Evolutionary conservation across 2,888 invertebrate genomes (phyloP).

Genomic region (Habroteleia sp.): DNA sequence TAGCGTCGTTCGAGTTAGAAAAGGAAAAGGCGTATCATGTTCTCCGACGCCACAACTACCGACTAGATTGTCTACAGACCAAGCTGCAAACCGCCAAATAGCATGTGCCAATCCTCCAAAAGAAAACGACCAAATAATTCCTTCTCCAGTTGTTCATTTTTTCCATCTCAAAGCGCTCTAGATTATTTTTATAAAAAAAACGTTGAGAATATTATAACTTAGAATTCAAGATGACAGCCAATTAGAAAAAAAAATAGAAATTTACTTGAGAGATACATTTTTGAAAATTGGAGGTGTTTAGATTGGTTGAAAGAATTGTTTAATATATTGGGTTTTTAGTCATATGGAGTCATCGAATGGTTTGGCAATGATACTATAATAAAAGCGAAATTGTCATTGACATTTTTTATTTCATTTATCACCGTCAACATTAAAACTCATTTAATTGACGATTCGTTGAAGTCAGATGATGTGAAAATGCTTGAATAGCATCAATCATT

Average conservation of each 20-base stretch:
- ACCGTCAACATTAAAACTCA: constrained; percentile 12
- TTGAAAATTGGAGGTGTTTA: too few relatives aligned
- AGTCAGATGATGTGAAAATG: constrained; percentile 39
- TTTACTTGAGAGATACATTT: too few relatives aligned
- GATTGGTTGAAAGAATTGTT: too few relatives aligned
- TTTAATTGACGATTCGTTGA: constrained; percentile 10
- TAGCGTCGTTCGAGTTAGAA: constrained; percentile 42
- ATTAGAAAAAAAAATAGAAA: too few relatives aligned
- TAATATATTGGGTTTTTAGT: too few relatives aligned
- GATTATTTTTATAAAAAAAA: not conserved
- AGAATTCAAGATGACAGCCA: too few relatives aligned
- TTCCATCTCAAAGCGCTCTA: not conserved
- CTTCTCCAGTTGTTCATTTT: constrained; percentile 2
- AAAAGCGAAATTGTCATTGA: constrained; percentile 33
- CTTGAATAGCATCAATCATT: constrained; percentile 19
- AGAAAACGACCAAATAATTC: constrained; percentile 33
- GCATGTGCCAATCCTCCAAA: constrained; percentile 68
- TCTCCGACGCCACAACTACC: constrained; percentile 73
- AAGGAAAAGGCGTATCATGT: constrained; percentile 67
- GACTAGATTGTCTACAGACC: constrained; percentile 70
- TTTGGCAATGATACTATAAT: not conserved
- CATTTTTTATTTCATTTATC: constrained; percentile 26
- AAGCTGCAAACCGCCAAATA: constrained; percentile 72
- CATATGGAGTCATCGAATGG: constrained; percentile 18
- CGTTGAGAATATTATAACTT: too few relatives aligned